These are phyloP conservation scores for Brachypteracias leptosomus DNA, from an alignment of 2,113 vertebrate species.

Conservation along the genomic window DNA sequence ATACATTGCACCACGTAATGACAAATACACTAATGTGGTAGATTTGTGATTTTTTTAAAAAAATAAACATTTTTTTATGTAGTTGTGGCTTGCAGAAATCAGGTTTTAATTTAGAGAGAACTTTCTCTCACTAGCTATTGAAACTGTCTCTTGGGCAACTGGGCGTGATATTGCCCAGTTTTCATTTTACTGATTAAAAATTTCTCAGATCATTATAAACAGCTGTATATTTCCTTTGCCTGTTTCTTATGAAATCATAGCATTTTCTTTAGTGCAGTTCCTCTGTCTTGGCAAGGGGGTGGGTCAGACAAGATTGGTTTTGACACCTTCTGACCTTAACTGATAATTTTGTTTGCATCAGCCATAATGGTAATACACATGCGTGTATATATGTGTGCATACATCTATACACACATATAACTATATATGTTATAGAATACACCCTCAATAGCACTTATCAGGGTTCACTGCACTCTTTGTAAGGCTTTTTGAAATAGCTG, in stretches of 20 bases:
- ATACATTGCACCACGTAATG: slow-evolving; percentile 13
- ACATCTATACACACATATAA: neutral
- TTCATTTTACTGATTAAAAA: neutral
- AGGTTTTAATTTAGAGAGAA: slow-evolving; percentile 11
- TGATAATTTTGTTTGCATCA: slow-evolving; percentile 15
- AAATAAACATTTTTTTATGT: neutral
- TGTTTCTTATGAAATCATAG: neutral
- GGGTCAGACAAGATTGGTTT: neutral
- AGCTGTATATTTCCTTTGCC: neutral
- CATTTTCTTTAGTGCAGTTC: neutral
- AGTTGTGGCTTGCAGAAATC: slow-evolving; percentile 62
- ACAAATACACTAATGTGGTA: slow-evolving; percentile 29
- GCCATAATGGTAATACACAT: neutral
- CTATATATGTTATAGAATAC: neutral
- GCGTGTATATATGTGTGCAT: neutral
- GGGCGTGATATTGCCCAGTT: neutral
- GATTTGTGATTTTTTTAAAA: neutral
- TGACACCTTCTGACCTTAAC: slow-evolving; percentile 56
- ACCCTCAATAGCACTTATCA: neutral
- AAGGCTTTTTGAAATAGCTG: neutral
- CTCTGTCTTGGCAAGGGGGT: neutral
- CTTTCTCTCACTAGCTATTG: neutral
- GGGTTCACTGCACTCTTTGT: neutral
- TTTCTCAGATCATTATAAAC: neutral
- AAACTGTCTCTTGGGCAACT: neutral